Evolutionary conservation across 2,113 vertebrate species (phyloP).

Genomic region (Hemichromis elongatus): DNA sequence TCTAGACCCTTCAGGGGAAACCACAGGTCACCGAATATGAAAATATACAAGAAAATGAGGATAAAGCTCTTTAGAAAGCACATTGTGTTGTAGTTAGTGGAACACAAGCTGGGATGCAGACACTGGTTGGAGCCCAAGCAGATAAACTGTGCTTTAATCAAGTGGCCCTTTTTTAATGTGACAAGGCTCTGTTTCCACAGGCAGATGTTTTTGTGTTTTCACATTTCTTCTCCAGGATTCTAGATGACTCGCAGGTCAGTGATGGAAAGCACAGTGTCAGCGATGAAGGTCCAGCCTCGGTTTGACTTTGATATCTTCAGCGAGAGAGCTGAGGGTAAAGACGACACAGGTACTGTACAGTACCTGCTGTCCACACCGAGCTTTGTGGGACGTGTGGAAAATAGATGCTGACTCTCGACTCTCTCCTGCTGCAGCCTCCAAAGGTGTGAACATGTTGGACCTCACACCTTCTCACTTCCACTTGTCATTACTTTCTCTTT

Average conservation of each 20-base stretch:
- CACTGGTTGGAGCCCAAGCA: not conserved
- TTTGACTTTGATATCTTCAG: not conserved
- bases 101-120: too few relatives aligned
- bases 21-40: too few relatives aligned
- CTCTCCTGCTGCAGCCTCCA: not conserved
- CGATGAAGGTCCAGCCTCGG: not conserved
- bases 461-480: not conserved
- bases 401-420: not conserved
- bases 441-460: not conserved
- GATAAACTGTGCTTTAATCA: not conserved
- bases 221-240: not conserved
- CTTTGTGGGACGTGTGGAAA: not conserved
- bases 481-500: not conserved
- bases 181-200: not conserved
- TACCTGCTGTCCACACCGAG: not conserved
- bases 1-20: too few relatives aligned
- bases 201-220: not conserved
- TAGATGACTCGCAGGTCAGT: not conserved
- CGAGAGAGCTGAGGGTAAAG: not conserved
- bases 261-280: not conserved
- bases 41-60: not conserved
- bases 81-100: not conserved
- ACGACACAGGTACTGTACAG: too few relatives aligned
- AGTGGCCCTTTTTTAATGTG: not conserved
- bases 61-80: not conserved